Base-by-base conservation (phyloP, 2,888 invertebrate species). In the Tetragnatha montana region DNA sequence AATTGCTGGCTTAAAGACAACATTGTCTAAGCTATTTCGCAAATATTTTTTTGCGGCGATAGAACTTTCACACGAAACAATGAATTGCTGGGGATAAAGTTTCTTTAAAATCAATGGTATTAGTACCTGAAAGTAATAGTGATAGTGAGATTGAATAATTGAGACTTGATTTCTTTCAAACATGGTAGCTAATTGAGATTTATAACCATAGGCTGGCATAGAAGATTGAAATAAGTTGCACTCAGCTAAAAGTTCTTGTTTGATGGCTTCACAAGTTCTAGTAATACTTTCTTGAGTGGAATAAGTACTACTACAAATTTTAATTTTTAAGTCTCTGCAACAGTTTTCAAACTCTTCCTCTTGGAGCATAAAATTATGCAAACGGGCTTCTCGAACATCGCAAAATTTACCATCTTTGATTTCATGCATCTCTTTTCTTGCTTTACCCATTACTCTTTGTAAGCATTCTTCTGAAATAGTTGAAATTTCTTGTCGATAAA, bases 201-300 rank as follows among this genome's bases (percentile, higher is more conserved):
- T 69, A 35, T 75, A 87, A 21, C 60, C 90, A 90, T 83, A 87
- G n/a, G 76, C 71, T 19, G 87, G 87, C 8, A 84, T 74, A 47
- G 51, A 87, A 35, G 78, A 74, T 76, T 81, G 47, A 79, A 87
- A 87, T 17, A 90, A 76, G 8, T 35, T 83, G 49, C 87, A 83
- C 49, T 87, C 83, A 22, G 49, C 22, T 70, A 79, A 2, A 68
- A 84, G 35, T 12, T 69, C 47, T 19, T 47, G 6, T 75, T 81
- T 50, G 51, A 90, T 82, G 8, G 71, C 19, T 7, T 87, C 79
- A 14, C 71, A 81, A 17, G 17, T 78, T 21, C 50, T 74, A 17
- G 79, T 17, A n/a, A 82, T 79, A 70, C 82, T 70, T 21, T 85
- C 81, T n/a, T 8, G 4, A 12, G 14, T n/a, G 50, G 49, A 35